Percentiles rank a stretch among this genome's conserved stretches.
Evolutionary conservation across 2,888 invertebrate genomes (phyloP).

Genomic region (Minunthozetes semirufus): DNA sequence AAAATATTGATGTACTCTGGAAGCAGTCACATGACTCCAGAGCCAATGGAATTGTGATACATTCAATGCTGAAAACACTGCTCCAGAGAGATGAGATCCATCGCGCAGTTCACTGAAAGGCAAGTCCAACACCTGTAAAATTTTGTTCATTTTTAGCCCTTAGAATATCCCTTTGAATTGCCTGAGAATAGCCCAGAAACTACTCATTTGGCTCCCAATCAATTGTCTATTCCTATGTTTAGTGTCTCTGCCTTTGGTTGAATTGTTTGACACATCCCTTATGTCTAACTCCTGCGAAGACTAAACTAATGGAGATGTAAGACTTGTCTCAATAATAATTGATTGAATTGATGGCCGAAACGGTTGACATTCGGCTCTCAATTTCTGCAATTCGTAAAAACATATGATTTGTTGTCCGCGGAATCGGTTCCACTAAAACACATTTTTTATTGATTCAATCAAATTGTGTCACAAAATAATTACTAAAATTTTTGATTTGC

Average conservation of each 20-base stretch:
- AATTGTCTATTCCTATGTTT: background rate
- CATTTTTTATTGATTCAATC: background rate
- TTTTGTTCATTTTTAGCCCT: constrained; percentile 10
- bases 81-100: background rate
- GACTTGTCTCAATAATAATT: constrained; percentile 15
- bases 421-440: background rate
- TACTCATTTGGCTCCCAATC: background rate
- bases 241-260: background rate
- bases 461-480: background rate
- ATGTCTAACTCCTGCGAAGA: background rate
- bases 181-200: too few relatives aligned
- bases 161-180: too few relatives aligned
- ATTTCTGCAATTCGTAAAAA: background rate
- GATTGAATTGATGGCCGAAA: background rate
- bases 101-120: background rate
- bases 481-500: constrained; percentile 3
- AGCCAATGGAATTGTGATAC: constrained; percentile 15
- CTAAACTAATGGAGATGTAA: constrained; percentile 2
- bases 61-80: background rate
- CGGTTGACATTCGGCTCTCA: background rate
- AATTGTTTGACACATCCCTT: background rate
- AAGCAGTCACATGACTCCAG: constrained; percentile 12
- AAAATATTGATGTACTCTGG: constrained; percentile 15
- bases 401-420: background rate
- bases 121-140: constrained; percentile 13